Evolutionary conservation across 2,797 vertebrate species (phyloP), one percentile per base, ranked within the genome.

Genomic region (Phrynocephalus forsythii): DNA sequence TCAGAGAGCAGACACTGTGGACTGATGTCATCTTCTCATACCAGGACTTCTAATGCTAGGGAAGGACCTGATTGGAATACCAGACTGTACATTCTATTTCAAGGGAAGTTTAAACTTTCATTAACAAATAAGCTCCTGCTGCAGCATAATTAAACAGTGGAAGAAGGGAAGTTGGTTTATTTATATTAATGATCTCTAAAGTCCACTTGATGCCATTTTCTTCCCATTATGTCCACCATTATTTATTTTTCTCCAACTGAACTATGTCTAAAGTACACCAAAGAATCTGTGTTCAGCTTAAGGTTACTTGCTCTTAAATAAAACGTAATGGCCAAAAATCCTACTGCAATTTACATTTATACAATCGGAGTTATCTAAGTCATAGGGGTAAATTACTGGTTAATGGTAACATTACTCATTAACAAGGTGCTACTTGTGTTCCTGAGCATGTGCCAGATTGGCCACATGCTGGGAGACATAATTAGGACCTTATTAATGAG

Each of bases 1-100:
- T 94, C 91, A 92, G 85, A 90, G 63, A 83, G 66, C 86, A 87
- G 87, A 91, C 92, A 94, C 88, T 91, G 90, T 90, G 89, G 88
- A 89, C 68, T 8, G 0, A 68, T 89, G 88, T 93, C 88, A 84
- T 85, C 24, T 91, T 93, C 87, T 88, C 77, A 82, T 86, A 71
- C 3, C 83, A 86, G n/a, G 85, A 85, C 82, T 30, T 88, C 75
- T 68, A 82, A 38, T 77, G 28, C 30, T 69, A 28, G 38, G 18
- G 76, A 84, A n/a, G 89, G 60, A 33, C 9, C 68, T 69, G 75
- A 28, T 5, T 11, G 77, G 63, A 67, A 92, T 2, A 72, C 15
- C 69, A 92, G 76, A 90, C 18, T 88, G 28, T 60, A 0, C 50
- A 1, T 76, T 92, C 92, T 86, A 69, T 92, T 90, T 93, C 91